These are phyloP conservation scores for Paramormyrops hopkinsi DNA, from an alignment of 2,797 vertebrate genomes.

Conservation along the genomic window DNA sequence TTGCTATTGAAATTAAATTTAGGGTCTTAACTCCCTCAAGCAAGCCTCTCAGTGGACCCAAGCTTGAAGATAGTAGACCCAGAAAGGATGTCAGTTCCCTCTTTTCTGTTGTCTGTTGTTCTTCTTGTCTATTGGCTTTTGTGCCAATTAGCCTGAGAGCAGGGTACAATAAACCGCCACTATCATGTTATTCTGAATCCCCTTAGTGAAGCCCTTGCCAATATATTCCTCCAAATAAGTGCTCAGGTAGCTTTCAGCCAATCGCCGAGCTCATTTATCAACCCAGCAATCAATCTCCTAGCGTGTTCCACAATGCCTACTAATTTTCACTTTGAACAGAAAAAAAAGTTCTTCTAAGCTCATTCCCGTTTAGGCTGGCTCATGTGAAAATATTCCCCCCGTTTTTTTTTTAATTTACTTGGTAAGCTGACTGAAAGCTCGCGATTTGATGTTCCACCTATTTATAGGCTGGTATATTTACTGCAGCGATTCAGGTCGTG, in stretches of 20 bases:
- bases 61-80: neutral
- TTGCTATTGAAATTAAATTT: neutral
- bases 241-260: neutral
- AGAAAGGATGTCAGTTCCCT: neutral
- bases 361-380: neutral
- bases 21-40: neutral
- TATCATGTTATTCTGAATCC: neutral
- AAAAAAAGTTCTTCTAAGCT: neutral
- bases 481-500: neutral
- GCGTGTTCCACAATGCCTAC: neutral
- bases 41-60: neutral
- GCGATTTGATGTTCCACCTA: neutral
- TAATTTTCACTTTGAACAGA: neutral
- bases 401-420: neutral
- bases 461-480: neutral
- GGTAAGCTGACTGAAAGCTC: neutral
- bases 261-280: neutral
- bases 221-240: neutral
- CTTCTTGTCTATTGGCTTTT: neutral
- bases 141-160: neutral
- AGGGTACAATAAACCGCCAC: neutral
- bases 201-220: neutral
- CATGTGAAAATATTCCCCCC: neutral
- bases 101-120: neutral
- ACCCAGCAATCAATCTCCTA: neutral